Evolutionary conservation across 1,140 invertebrate species (phyloP), one percentile per base, ranked within the genome.

Genomic region (Saccostrea echinata): DNA sequence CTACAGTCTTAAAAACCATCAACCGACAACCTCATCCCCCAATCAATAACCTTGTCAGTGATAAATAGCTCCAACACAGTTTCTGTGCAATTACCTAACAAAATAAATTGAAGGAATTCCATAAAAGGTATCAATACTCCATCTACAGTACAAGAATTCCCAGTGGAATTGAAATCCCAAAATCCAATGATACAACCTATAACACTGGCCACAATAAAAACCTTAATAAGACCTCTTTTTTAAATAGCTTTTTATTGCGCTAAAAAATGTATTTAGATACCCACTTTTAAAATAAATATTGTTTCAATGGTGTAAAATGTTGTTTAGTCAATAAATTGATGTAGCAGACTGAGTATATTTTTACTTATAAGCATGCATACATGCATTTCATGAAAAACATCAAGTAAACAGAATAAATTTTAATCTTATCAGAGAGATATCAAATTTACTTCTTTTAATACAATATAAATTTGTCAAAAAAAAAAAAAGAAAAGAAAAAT

Each of bases 51-150:
- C 24, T 27, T 18, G 68, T 27, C 68, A 30, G 68, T 76, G 68
- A 76, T 76, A 76, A 76, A 76, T 76, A 76, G 68, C 68, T 33
- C 24, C 24, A 76, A 76, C 68, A 76, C 24, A 16, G 68, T 30
- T 76, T 76, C 24, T 76, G 68, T 76, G 68, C 68, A 76, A 76
- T 76, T 76, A 76, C 68, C 68, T 30, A 76, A 76, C 68, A 76
- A 76, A 76, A 76, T 76, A 76, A 76, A 76, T 76, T 76, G 68
- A 76, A 76, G 68, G 27, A 76, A 76, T 76, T 76, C 68, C 68
- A 76, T 30, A 30, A 76, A 76, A 76, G 68, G 68, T 76, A 76
- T 76, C 68, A 76, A 76, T 76, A 76, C 68, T 76, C 68, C 27
- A 76, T 76, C 68, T 30, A 33, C 30, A 76, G 27, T 30, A 30